Evolutionary conservation across 2,113 vertebrate species (phyloP), one percentile per base, ranked within the genome.

Genomic region (Casuarius casuarius): DNA sequence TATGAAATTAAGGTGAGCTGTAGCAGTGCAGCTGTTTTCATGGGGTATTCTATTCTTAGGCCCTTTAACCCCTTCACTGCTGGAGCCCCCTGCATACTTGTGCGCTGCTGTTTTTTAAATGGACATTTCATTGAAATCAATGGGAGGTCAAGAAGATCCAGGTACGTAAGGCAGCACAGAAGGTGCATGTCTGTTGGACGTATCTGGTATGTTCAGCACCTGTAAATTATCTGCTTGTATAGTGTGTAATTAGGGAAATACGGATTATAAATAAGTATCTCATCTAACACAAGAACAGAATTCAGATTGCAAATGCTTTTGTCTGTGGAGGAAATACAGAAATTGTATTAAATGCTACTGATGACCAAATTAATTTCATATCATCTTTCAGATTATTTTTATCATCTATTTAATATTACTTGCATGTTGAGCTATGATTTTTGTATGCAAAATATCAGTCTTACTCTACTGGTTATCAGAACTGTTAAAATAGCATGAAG

Each of bases 81-180:
- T 95, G 97, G 97, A 97, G 95, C 94, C 94, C 97, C 97, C 94
- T 97, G 96, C 96, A 96, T 97, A 96, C 95, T 97, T 95, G 97
- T 97, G 94, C 95, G 91, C 84, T 97, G 97, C 97, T 97, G 96
- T 97, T 97, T 97, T 97, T 97, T 97, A 97, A 97, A 97, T 94
- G 97, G 97, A 97, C 96, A 97, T 94, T 97, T 96, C 94, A 97
- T 97, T 97, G 97, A 97, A 97, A 97, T 96, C 96, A 97, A 86
- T 97, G 96, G 97, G 95, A 97, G 88, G 91, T 97, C 96, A 35
- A 95, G 97, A 96, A 96, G 96, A 97, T 97, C 97, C 96, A 97
- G 97, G 97, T 97, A 97, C 87, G 96, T 97, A 96, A 94, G 96
- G 97, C 96, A 95, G 97, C 97, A 96, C 97, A 94, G 81, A 81